A percentile compares a stretch with the other conserved stretches of the same genome.
These are phyloP conservation scores for Suricata suricatta DNA, from an alignment of 2,113 vertebrate species.

Conservation along the genomic window DNA sequence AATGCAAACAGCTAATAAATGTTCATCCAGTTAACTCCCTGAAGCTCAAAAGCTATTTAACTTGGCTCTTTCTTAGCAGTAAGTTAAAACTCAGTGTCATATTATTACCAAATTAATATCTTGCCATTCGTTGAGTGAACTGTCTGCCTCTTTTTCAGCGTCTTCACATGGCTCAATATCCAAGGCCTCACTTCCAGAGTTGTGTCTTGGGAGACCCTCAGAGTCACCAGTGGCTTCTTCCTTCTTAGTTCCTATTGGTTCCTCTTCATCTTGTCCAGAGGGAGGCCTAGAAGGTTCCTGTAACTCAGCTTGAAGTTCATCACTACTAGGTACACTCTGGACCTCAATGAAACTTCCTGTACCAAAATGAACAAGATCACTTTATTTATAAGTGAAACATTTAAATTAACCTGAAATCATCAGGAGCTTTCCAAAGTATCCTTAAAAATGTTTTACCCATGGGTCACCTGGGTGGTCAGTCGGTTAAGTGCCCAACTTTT, in stretches of 20 bases:
- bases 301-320: slow-evolving; percentile 43
- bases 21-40: rapidly evolving
- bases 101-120: slow-evolving; percentile 89
- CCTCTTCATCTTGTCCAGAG: slow-evolving; percentile 11
- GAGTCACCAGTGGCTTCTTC: not conserved
- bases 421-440: not conserved
- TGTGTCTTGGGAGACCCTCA: not conserved
- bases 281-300: not conserved
- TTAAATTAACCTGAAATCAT: not conserved
- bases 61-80: not conserved
- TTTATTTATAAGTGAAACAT: not conserved
- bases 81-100: not conserved
- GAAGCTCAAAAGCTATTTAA: not conserved
- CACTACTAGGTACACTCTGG: slow-evolving; percentile 56
- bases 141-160: slow-evolving; percentile 53
- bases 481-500: too few species aligned
- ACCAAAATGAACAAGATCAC: slow-evolving; percentile 18
- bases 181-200: slow-evolving; percentile 33
- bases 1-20: not conserved
- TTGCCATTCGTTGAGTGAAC: slow-evolving; percentile 88
- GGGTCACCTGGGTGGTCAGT: too few species aligned
- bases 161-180: slow-evolving; percentile 37
- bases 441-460: not conserved
- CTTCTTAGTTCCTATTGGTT: not conserved
- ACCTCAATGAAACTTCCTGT: slow-evolving; percentile 89